Evolutionary conservation across 2,113 vertebrate genomes (phyloP).

Genomic region (Tachysurus fulvidraco): DNA sequence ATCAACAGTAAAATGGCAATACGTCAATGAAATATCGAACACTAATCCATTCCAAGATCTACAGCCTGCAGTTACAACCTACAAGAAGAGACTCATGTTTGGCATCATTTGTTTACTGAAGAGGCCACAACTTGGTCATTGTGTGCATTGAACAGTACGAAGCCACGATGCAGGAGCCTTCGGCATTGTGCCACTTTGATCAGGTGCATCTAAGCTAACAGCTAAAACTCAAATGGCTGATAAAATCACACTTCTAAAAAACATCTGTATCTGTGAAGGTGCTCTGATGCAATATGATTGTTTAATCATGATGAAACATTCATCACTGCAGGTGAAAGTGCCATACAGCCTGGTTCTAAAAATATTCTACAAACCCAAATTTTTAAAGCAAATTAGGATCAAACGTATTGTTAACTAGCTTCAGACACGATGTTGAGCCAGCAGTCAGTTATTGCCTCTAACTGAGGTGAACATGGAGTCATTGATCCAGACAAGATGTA

Average conservation of each 20-base stretch:
- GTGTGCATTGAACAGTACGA: slow-evolving; percentile 31
- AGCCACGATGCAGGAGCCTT: slow-evolving; percentile 19
- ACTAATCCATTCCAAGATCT: neutral
- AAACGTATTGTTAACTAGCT: slow-evolving; percentile 15
- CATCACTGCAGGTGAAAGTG: slow-evolving; percentile 46
- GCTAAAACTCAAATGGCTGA: slow-evolving; percentile 10
- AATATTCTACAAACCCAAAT: neutral
- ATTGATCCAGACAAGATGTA: neutral
- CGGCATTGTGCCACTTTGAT: neutral
- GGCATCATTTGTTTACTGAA: slow-evolving; percentile 37
- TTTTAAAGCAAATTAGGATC: slow-evolving; percentile 22
- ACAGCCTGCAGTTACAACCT: neutral
- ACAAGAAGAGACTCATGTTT: slow-evolving; percentile 15
- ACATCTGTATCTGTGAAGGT: slow-evolving; percentile 29
- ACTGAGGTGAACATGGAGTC: neutral
- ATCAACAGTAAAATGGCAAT: neutral
- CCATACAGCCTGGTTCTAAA: slow-evolving; percentile 14
- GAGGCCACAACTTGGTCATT: slow-evolving; percentile 29
- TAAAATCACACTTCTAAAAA: slow-evolving; percentile 9
- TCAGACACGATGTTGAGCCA: slow-evolving; percentile 12
- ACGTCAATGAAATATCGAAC: neutral
- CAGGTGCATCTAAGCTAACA: neutral
- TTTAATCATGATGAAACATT: slow-evolving; percentile 32
- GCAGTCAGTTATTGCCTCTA: slow-evolving; percentile 21
- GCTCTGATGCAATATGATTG: slow-evolving; percentile 33